Conservation (phyloP, 2,797 vertebrate genomes). For the Crocodylus rhombifer region DNA sequence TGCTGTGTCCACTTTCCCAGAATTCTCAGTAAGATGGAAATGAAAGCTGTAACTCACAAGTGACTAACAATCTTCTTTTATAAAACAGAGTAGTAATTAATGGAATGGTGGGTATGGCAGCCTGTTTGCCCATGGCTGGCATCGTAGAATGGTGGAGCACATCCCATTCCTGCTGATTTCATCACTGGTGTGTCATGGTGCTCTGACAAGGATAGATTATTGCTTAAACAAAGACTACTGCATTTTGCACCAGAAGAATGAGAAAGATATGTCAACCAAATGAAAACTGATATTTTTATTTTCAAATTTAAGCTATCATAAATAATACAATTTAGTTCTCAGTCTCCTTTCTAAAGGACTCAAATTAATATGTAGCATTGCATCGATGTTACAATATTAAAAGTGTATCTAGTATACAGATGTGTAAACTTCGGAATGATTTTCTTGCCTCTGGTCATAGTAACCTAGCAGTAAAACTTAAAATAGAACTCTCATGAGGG, state of each 20-base stretch:
- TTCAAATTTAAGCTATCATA: not conserved
- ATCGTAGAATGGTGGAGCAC: not conserved
- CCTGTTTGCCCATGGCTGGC: not conserved
- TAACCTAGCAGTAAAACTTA: not conserved
- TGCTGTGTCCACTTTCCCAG: not conserved
- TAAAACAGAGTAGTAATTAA: not conserved
- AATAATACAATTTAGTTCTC: not conserved
- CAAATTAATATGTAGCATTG: not conserved
- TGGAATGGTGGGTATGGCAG: not conserved
- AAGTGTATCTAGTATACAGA: not conserved
- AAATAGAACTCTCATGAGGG: not conserved
- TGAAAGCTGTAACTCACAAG: not conserved
- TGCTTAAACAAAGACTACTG: not conserved
- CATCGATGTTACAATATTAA: too few species aligned
- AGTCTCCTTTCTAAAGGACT: not conserved
- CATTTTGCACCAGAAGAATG: not conserved
- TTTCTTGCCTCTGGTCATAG: not conserved
- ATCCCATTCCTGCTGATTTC: conserved; percentile 21
- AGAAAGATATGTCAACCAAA: not conserved
- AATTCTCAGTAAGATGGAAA: not conserved
- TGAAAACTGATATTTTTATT: not conserved
- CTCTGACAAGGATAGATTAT: not conserved
- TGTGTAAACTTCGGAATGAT: not conserved
- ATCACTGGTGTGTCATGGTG: accelerated
- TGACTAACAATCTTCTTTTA: not conserved